Conservation (phyloP, 2,888 invertebrate species). For the Craniophora ligustri region DNA sequence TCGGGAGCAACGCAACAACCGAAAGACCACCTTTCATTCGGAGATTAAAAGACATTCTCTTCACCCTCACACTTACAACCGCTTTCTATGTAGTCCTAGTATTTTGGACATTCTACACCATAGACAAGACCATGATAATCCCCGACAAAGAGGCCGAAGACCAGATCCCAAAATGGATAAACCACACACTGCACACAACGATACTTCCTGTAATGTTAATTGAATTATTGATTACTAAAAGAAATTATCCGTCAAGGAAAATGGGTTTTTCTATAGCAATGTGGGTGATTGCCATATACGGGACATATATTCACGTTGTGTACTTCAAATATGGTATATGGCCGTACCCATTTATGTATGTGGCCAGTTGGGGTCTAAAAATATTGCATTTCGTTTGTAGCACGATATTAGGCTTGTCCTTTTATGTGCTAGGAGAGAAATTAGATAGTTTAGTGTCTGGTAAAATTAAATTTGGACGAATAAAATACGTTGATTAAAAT, state of each 20-base stretch:
- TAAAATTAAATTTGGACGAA: conserved; percentile 45
- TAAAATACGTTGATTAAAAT: conserved; percentile 24
- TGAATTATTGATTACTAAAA: conserved; percentile 92
- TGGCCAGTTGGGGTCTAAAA: conserved; percentile 91
- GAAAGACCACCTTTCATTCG: conserved; percentile 90
- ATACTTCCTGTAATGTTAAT: conserved; percentile 92
- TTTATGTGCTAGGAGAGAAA: conserved; percentile 92
- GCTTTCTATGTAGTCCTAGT: conserved; percentile 94
- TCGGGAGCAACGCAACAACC: conserved; percentile 91
- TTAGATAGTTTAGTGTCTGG: conserved; percentile 91
- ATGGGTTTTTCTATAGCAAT: conserved; percentile 89
- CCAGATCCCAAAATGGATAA: conserved; percentile 96
- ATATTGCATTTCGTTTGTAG: conserved; percentile 91
- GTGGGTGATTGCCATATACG: conserved; percentile 90
- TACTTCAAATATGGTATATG: conserved; percentile 92
- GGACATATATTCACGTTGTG: conserved; percentile 92
- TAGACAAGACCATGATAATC: conserved; percentile 96
- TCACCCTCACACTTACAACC: conserved; percentile 92
- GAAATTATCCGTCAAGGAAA: conserved; percentile 91
- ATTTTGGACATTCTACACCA: conserved; percentile 95
- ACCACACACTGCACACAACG: conserved; percentile 96
- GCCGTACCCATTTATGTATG: conserved; percentile 96
- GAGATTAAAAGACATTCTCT: conserved; percentile 90
- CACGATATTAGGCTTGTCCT: conserved; percentile 84
- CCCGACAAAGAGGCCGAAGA: conserved; percentile 92